A percentile compares a stretch with the other conserved stretches of the same genome.
phyloP scores from a whole-genome alignment of 92 coral and sea anemone species.

The Metridium senile region DNA sequence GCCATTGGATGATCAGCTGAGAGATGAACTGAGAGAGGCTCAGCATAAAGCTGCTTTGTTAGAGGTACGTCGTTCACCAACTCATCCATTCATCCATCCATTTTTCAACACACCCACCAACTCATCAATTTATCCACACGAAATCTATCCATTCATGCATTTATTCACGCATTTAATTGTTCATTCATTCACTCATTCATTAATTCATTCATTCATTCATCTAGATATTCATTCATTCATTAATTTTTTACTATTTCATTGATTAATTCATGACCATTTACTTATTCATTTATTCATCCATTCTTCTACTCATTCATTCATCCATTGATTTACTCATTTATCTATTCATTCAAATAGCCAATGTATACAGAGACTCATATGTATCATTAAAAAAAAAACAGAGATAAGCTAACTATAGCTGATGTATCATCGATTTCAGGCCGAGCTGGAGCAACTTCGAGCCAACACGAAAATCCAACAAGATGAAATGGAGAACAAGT shows the following conservation, averaged over 20 bases:
- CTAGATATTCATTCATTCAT: too few species aligned
- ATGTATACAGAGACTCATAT: too few species aligned
- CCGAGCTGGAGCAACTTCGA: constrained; percentile 76
- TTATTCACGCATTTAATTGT: not conserved
- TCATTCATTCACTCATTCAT: too few species aligned
- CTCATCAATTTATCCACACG: not conserved
- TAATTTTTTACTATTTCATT: too few species aligned
- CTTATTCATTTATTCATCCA: too few species aligned
- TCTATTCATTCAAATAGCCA: too few species aligned
- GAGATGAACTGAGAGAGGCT: constrained; percentile 43
- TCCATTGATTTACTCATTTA: too few species aligned
- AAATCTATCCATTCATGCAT: not conserved
- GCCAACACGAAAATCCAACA: constrained; percentile 53
- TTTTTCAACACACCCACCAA: not conserved
- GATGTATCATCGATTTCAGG: constrained; percentile 62
- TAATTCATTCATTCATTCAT: too few species aligned
- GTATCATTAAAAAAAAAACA: too few species aligned
- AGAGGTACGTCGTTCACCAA: constrained; percentile 38
- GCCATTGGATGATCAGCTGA: constrained; percentile 13
- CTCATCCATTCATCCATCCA: not conserved
- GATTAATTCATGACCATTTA: not conserved
- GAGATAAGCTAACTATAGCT: too few species aligned
- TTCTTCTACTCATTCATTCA: too few species aligned
- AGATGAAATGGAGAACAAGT: constrained; percentile 84
- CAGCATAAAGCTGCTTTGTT: constrained; percentile 55